Conservation (phyloP, 1,140 invertebrate genomes). For the Zaprionus capensis region DNA sequence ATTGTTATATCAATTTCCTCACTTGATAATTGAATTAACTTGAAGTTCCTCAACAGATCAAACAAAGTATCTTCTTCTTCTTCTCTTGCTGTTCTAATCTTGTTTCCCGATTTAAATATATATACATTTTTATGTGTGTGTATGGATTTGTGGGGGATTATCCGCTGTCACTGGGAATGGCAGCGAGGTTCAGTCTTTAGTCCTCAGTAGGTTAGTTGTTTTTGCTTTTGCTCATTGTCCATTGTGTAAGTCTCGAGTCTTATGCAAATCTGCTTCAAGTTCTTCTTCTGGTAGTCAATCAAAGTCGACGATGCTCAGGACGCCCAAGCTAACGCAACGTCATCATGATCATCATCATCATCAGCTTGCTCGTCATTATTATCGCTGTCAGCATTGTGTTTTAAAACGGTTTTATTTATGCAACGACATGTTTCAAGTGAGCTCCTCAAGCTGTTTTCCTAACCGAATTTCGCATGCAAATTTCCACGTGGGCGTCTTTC, state of each 20-base stretch:
- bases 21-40: constrained; percentile 21
- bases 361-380: constrained; percentile 40
- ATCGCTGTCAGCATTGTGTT: constrained; percentile 45
- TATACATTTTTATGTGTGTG: constrained; percentile 1
- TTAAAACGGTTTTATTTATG: constrained; percentile 80
- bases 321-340: constrained; percentile 15
- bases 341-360: constrained; percentile 33
- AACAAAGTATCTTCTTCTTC: neutral
- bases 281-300: constrained; percentile 62
- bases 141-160: constrained; percentile 10
- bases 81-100: constrained; percentile 3
- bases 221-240: constrained; percentile 44
- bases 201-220: constrained; percentile 3
- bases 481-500: constrained; percentile 65
- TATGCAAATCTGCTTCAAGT: constrained; percentile 69
- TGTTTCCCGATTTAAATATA: constrained; percentile 2
- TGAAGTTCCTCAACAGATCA: constrained; percentile 1
- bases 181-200: neutral
- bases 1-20: neutral
- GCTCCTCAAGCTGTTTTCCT: constrained; percentile 65
- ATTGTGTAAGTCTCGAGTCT: constrained; percentile 60
- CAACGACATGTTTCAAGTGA: constrained; percentile 73
- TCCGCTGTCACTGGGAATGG: neutral
- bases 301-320: constrained; percentile 56
- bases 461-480: constrained; percentile 80